phyloP scores from a whole-genome alignment of 1,140 invertebrate species.

The Orussus abietinus region DNA sequence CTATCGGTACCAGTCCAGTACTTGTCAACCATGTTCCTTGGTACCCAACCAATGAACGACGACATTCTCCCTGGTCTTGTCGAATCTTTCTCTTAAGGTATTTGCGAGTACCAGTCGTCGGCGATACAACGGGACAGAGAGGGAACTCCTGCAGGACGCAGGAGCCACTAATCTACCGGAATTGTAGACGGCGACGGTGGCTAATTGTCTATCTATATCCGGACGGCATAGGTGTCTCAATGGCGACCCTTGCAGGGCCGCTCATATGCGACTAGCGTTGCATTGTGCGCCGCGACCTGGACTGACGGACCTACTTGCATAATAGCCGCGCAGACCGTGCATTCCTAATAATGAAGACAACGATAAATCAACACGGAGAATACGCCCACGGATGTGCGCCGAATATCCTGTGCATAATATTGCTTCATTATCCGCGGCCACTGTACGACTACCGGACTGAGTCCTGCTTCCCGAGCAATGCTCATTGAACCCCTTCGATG shows the following conservation, averaged over 20 bases:
- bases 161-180: constrained; percentile 37
- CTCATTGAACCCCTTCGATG: no score
- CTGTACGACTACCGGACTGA: no score
- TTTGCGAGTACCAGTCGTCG: no score
- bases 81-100: no score
- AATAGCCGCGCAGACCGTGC: constrained; percentile 47
- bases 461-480: no score
- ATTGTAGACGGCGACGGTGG: constrained; percentile 40
- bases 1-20: no score
- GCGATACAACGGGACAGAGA: constrained; percentile 17
- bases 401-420: constrained; percentile 56
- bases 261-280: constrained; percentile 40
- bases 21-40: no score
- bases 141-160: constrained; percentile 32
- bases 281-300: constrained; percentile 30
- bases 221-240: constrained; percentile 47
- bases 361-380: constrained; percentile 55
- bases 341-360: constrained; percentile 57
- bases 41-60: no score
- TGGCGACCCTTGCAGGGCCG: constrained; percentile 32
- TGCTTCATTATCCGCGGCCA: constrained; percentile 47
- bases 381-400: constrained; percentile 52
- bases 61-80: no score
- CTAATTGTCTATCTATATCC: constrained; percentile 54
- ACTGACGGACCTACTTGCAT: constrained; percentile 40